Conservation (phyloP, 2,113 vertebrate species). For the Paradisaea rubra region DNA sequence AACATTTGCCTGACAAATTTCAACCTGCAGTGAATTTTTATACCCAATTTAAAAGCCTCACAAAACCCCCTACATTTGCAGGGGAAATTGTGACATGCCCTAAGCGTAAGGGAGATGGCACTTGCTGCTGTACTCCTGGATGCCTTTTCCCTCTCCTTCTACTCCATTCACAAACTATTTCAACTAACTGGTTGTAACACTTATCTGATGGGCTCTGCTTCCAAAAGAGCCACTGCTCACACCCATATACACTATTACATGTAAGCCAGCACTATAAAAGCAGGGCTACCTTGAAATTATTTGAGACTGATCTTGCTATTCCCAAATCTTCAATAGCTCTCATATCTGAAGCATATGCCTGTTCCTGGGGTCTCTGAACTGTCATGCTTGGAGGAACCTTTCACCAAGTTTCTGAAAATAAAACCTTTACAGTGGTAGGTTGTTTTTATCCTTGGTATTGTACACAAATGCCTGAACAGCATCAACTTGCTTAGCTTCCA, state of each 20-base stretch:
- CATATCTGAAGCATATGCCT: not conserved
- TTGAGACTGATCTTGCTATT: not conserved
- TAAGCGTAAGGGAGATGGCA: not conserved
- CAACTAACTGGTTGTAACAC: not conserved
- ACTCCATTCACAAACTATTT: not conserved
- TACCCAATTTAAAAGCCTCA: not conserved
- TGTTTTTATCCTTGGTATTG: not conserved
- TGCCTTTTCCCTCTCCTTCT: not conserved
- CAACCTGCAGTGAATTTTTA: slow-evolving; percentile 15
- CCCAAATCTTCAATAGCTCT: not conserved
- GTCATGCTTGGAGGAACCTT: not conserved
- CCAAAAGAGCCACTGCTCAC: not conserved
- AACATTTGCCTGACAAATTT: not conserved
- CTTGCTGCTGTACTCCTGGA: not conserved
- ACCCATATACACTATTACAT: too few species aligned
- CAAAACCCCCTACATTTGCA: not conserved
- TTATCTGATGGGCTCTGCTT: not conserved
- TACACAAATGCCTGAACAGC: not conserved
- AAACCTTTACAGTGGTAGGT: not conserved
- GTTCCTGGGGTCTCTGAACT: not conserved
- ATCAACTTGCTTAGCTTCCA: not conserved
- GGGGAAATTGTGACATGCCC: not conserved
- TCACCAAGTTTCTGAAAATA: not conserved
- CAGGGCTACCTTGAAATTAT: not conserved
- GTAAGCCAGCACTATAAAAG: not conserved